Percentiles rank a stretch among this genome's conserved stretches.
Evolutionary conservation across 2,888 invertebrate genomes (phyloP).

Genomic region (Patella caerulea): DNA sequence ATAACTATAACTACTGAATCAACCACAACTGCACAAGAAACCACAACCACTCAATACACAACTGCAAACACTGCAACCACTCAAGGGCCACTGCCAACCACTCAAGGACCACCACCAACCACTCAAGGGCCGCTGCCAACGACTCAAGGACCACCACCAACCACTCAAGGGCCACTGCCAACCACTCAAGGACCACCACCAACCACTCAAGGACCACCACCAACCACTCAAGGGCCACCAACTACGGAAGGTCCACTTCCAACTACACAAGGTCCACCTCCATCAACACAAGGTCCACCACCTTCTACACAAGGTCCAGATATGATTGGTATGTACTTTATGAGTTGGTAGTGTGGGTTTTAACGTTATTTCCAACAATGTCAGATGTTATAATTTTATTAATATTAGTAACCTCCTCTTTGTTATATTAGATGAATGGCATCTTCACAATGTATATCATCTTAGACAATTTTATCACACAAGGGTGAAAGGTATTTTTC

Average conservation of each 20-base stretch:
- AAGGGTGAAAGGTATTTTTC: too few species aligned
- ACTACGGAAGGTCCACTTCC: conserved; percentile 2
- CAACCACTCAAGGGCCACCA: conserved; percentile 14
- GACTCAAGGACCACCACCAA: background rate
- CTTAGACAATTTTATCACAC: too few species aligned
- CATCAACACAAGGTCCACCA: background rate
- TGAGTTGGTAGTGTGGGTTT: too few species aligned
- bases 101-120: conserved; percentile 15
- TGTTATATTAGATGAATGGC: too few species aligned
- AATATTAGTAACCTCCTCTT: too few species aligned
- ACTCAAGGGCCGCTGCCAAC: conserved; percentile 13
- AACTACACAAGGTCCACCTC: conserved; percentile 2
- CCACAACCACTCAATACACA: conserved; percentile 11
- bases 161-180: conserved; percentile 1
- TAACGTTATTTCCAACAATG: too few species aligned
- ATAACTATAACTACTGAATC: conserved; percentile 19
- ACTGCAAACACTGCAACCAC: conserved; percentile 14
- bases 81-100: conserved; percentile 17
- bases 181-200: background rate
- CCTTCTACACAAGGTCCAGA: too few species aligned
- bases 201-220: background rate
- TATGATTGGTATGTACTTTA: too few species aligned
- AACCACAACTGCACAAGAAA: conserved; percentile 6
- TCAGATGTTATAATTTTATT: too few species aligned
- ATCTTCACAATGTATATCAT: too few species aligned